Evolutionary conservation across 2,888 invertebrate genomes (phyloP), one percentile per base, ranked within the genome.

Genomic region (Perithous albicinctus): DNA sequence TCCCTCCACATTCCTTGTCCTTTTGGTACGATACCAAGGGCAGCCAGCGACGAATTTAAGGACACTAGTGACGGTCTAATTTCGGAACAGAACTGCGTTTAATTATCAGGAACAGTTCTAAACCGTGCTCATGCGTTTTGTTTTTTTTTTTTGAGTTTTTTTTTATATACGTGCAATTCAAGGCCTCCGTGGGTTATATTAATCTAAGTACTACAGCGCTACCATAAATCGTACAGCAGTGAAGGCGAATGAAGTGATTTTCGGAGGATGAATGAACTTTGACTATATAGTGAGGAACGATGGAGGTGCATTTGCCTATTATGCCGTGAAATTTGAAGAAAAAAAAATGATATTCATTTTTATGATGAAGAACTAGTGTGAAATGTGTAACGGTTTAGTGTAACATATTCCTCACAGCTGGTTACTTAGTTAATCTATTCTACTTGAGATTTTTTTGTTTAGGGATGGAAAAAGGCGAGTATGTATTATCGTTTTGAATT

Each of bases 1-100:
- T 93, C 93, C 93, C 93, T 93, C 93, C 92, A 93, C 93, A 93
- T 93, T 91, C 93, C 93, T 91, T 91, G 91, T 91, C 92, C 92
- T 91, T 92, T 92, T 88, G 91, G 90, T 89, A 90, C 91, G 90
- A 90, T 91, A 92, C 92, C 93, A 87, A 93, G 92, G 89, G 92
- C 92, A 87, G 92, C 92, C 90, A 93, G 92, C 89, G 92, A 93
- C 84, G 90, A 89, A 89, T 92, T 90, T 93, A 93, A 87, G 88
- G 91, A 92, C 88, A 90, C 92, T 92, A 92, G 88, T 87, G 92
- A 92, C 89, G 89, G 88, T 90, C 92, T 92, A 89, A 92, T 92
- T 88, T 92, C 92, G 87, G 91, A 92, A 92, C 89, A 92, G 86
- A 92, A 92, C 88, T 90, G 90, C 87, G 85, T 90, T 91, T 87